Percentiles rank a stretch among this genome's conserved stretches.
Evolutionary conservation across 1,140 invertebrate species (phyloP).

Genomic region (Pseudomyrmex dendroicus): DNA sequence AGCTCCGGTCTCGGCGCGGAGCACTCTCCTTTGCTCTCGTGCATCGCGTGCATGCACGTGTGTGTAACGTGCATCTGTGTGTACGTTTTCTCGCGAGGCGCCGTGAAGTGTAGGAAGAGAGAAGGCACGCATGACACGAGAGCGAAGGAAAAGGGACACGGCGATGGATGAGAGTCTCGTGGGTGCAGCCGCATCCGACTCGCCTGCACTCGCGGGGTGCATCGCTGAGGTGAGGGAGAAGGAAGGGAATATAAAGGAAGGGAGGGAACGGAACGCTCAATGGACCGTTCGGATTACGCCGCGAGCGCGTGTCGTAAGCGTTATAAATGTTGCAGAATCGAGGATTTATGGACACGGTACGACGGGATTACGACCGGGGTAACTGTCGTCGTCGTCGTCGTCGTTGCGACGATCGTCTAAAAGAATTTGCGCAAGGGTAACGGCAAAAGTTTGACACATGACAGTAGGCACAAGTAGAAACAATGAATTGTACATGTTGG

Average conservation of each 20-base stretch:
- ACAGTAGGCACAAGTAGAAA: background rate
- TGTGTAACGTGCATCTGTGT: background rate
- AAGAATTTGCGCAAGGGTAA: background rate
- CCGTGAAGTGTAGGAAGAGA: conserved; percentile 66
- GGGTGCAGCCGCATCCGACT: conserved; percentile 74
- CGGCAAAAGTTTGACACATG: background rate
- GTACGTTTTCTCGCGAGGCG: conserved; percentile 47
- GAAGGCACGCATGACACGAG: conserved; percentile 69
- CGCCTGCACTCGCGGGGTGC: conserved; percentile 63
- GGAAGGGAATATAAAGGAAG: background rate
- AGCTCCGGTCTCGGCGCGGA: conserved; percentile 70
- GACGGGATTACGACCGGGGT: conserved; percentile 32
- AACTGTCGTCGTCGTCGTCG: conserved; percentile 6
- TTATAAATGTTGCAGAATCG: conserved; percentile 45
- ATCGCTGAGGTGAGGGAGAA: background rate
- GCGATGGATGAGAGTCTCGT: conserved; percentile 77
- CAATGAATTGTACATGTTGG: conserved; percentile 1
- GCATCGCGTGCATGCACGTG: conserved; percentile 54
- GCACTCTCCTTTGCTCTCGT: conserved; percentile 76
- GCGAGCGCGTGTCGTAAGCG: conserved; percentile 41
- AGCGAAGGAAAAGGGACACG: conserved; percentile 70
- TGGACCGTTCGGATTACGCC: conserved; percentile 47
- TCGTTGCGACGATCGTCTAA: background rate
- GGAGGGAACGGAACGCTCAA: conserved; percentile 21
- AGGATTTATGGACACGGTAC: conserved; percentile 44